Evolutionary conservation across 2,113 vertebrate species (phyloP).

Genomic region (Corvus moneduloides): DNA sequence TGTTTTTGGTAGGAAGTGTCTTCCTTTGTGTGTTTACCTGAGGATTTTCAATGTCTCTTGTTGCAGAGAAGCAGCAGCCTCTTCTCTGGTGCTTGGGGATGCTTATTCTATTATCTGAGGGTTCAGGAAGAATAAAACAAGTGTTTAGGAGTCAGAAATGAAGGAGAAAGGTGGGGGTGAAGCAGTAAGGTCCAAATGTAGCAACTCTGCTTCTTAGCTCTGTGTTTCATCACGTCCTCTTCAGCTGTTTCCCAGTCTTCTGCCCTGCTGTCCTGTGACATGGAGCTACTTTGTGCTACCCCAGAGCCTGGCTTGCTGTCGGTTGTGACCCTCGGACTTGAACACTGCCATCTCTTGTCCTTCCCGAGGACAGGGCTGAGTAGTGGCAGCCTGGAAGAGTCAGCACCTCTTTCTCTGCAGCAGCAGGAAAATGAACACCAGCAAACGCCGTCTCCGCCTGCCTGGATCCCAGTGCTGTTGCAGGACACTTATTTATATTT

Average conservation of each 20-base stretch:
- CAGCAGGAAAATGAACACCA: background rate
- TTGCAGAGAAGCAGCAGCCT: background rate
- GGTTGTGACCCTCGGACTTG: fast-evolving
- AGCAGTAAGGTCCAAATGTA: background rate
- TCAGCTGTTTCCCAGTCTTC: background rate
- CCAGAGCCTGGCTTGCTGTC: fast-evolving
- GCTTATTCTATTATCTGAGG: background rate
- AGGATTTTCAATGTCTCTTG: background rate
- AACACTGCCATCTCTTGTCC: fast-evolving
- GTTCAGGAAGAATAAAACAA: background rate
- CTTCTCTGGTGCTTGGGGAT: background rate
- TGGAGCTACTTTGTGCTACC: background rate
- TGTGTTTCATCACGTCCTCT: background rate
- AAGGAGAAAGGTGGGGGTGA: background rate
- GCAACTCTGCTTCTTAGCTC: background rate
- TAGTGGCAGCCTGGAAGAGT: background rate
- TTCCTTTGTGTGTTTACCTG: background rate
- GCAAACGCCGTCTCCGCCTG: fast-evolving
- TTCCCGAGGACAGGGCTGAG: background rate
- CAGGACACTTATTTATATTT: background rate
- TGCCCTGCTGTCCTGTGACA: background rate
- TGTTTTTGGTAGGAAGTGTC: background rate
- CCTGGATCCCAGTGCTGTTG: background rate
- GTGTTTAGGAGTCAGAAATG: background rate
- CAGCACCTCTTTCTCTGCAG: background rate